Percentiles rank a stretch among this genome's conserved stretches.
Conservation (phyloP, 2,797 vertebrate genomes). For the Enteromius mattozi region DNA sequence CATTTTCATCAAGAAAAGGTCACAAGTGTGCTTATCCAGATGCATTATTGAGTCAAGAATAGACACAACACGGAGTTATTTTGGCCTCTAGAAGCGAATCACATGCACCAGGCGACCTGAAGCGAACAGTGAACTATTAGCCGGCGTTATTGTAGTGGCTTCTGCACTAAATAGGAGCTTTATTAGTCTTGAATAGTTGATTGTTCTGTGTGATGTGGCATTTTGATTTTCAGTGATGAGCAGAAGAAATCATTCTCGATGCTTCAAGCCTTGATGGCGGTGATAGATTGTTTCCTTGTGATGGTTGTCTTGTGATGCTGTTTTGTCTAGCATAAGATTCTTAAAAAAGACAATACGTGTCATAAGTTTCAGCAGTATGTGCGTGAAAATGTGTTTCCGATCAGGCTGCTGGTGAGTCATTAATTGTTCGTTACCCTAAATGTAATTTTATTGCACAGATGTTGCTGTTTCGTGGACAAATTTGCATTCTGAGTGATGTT, state of each 20-base stretch:
- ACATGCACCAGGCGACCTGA: neutral
- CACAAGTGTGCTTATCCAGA: neutral
- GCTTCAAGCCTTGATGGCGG: neutral
- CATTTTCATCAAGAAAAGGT: neutral
- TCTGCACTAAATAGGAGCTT: slow-evolving; percentile 1
- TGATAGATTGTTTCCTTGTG: neutral
- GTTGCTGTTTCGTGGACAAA: neutral
- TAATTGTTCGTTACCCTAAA: neutral
- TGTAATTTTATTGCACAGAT: neutral
- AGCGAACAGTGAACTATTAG: slow-evolving; percentile 2
- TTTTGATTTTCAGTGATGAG: slow-evolving; percentile 18
- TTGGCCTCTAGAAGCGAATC: neutral
- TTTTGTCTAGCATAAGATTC: neutral
- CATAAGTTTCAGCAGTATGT: neutral
- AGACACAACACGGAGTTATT: neutral
- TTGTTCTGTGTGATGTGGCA: slow-evolving; percentile 31
- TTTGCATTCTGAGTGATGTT: neutral
- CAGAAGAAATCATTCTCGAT: slow-evolving; percentile 6
- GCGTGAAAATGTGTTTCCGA: neutral
- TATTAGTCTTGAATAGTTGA: slow-evolving; percentile 21
- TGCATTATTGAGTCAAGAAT: neutral
- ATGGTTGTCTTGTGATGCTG: neutral
- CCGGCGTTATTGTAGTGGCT: neutral
- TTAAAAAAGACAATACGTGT: neutral
- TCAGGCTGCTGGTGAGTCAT: neutral